phyloP scores from a whole-genome alignment of 2,888 invertebrate genomes.

The Chelonus formosanus region DNA sequence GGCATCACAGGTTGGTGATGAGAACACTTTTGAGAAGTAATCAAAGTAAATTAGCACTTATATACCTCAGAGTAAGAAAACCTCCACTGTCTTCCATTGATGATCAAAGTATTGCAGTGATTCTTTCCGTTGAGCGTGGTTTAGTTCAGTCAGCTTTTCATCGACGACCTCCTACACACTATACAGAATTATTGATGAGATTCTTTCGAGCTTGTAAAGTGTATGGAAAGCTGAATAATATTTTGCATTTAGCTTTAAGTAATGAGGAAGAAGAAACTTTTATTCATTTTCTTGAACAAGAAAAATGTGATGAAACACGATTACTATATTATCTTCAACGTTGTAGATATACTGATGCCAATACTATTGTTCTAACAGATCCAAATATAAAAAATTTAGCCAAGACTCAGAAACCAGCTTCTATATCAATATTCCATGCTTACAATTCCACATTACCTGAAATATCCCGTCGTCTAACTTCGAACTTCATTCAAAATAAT shows the following conservation, averaged over 20 bases:
- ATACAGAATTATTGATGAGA: constrained; percentile 51
- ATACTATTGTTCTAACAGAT: constrained; percentile 36
- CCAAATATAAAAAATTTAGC: constrained; percentile 4
- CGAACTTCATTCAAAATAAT: constrained; percentile 30
- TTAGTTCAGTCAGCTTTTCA: constrained; percentile 60
- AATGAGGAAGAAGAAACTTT: constrained; percentile 75
- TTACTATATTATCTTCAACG: constrained; percentile 77
- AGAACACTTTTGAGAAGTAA: constrained; percentile 74
- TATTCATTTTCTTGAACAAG: constrained; percentile 73
- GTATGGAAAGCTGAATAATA: constrained; percentile 54
- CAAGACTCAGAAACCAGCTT: constrained; percentile 40
- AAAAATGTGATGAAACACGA: constrained; percentile 73
- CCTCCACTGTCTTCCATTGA: constrained; percentile 68
- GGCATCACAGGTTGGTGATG: constrained; percentile 79
- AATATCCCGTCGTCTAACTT: constrained; percentile 52
- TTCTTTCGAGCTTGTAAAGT: constrained; percentile 58
- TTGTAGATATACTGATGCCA: constrained; percentile 63
- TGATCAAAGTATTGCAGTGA: constrained; percentile 62
- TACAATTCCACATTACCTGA: constrained; percentile 58
- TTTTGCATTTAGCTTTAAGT: constrained; percentile 73
- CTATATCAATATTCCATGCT: constrained; percentile 51
- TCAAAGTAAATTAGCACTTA: constrained; percentile 75
- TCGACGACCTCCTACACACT: constrained; percentile 55
- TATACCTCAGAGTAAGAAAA: constrained; percentile 73
- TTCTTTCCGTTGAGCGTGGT: constrained; percentile 57